phyloP scores from a whole-genome alignment of 2,797 vertebrate genomes.

The Botia kubotai region DNA sequence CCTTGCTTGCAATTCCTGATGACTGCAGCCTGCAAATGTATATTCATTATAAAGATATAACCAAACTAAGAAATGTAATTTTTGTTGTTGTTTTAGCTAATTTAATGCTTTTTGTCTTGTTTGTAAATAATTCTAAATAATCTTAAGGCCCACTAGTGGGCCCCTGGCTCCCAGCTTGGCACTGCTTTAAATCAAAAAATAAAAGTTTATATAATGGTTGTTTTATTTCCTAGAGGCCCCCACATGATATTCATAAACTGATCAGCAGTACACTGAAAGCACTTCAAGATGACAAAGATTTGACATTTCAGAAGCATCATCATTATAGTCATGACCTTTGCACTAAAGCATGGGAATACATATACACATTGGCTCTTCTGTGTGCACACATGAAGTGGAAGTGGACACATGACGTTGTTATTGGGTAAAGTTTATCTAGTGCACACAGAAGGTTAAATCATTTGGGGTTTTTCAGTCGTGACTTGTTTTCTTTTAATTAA shows the following conservation, averaged over 20 bases:
- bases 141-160: too few species aligned
- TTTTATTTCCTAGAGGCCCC: slow-evolving; percentile 78
- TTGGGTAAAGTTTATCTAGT: slow-evolving; percentile 77
- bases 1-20: not conserved
- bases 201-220: not conserved
- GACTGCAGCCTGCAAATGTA: not conserved
- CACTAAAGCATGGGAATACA: slow-evolving; percentile 83
- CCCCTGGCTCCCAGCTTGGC: too few species aligned
- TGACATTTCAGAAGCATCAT: slow-evolving; percentile 80
- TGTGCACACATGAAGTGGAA: slow-evolving; percentile 88
- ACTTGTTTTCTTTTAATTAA: not conserved
- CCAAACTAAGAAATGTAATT: too few species aligned
- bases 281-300: slow-evolving; percentile 78
- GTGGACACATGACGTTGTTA: slow-evolving; percentile 89
- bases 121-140: too few species aligned
- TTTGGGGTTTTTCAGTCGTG: not conserved
- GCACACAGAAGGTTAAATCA: not conserved
- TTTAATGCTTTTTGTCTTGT: too few species aligned
- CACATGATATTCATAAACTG: slow-evolving; percentile 81
- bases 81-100: too few species aligned
- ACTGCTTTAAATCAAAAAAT: slow-evolving; percentile 1
- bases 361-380: slow-evolving; percentile 88
- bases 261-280: slow-evolving; percentile 83
- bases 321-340: slow-evolving; percentile 86
- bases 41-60: too few species aligned